Evolutionary conservation across 2,113 vertebrate genomes (phyloP).

Genomic region (Onychostoma macrolepis): DNA sequence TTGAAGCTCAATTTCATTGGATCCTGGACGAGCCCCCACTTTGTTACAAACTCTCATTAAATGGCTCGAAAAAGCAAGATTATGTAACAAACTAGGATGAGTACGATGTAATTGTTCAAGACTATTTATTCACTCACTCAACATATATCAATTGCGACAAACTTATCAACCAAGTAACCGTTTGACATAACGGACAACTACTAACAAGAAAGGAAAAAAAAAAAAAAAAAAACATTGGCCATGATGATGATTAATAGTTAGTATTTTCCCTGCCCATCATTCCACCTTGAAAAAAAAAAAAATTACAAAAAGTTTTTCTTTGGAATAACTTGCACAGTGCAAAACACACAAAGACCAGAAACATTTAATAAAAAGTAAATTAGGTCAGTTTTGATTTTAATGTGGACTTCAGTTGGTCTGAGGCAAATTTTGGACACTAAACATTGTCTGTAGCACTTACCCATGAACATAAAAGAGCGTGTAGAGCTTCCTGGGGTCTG

Average conservation of each 20-base stretch:
- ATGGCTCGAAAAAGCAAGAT: too few species aligned
- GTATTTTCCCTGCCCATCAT: not conserved
- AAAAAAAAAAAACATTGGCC: too few species aligned
- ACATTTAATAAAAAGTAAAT: not conserved
- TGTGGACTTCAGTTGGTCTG: not conserved
- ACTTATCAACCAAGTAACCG: too few species aligned
- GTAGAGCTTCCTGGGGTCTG: slow-evolving; percentile 91
- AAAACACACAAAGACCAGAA: too few species aligned
- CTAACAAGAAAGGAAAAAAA: too few species aligned
- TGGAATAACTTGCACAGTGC: not conserved
- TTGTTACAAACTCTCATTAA: too few species aligned
- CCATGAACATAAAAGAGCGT: slow-evolving; percentile 93
- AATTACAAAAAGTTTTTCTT: not conserved
- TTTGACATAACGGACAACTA: too few species aligned
- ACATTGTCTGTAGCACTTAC: slow-evolving; percentile 71
- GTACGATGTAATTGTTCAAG: too few species aligned
- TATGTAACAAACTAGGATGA: too few species aligned
- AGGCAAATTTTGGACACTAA: not conserved
- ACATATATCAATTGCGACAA: too few species aligned
- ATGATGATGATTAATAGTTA: not conserved
- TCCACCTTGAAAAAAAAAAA: not conserved
- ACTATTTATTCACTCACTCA: too few species aligned
- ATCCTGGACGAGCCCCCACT: not conserved
- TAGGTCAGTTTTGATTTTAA: not conserved
- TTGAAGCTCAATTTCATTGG: not conserved